These are phyloP conservation scores for Narcine bancroftii DNA, from an alignment of 2,113 vertebrate genomes.

Conservation along the genomic window DNA sequence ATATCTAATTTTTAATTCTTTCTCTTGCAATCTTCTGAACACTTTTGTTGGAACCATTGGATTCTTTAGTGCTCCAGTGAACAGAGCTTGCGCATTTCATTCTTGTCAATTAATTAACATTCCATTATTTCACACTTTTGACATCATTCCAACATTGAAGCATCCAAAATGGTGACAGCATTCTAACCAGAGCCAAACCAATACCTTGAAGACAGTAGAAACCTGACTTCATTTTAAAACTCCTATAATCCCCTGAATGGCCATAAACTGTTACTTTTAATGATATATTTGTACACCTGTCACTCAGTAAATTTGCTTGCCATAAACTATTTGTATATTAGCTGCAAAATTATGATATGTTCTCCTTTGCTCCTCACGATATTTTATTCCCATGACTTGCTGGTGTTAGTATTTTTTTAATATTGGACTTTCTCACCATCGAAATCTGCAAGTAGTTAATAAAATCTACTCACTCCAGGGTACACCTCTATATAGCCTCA, in stretches of 20 bases:
- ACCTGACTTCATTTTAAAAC: background rate
- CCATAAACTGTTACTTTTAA: background rate
- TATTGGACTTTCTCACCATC: background rate
- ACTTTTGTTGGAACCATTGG: background rate
- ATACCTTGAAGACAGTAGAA: background rate
- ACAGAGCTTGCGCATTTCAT: background rate
- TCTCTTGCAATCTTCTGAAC: background rate
- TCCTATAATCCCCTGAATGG: background rate
- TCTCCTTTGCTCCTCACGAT: background rate
- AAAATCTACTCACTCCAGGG: background rate
- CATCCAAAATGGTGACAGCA: background rate
- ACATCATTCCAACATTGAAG: background rate
- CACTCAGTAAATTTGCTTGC: background rate
- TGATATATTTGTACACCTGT: no score
- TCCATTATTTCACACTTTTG: background rate
- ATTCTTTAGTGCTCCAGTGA: background rate
- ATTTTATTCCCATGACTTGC: background rate
- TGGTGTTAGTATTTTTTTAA: background rate
- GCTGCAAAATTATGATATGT: background rate
- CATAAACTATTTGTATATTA: background rate
- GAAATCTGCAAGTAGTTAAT: no score
- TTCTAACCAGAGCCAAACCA: background rate
- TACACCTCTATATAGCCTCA: background rate
- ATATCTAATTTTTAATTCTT: background rate
- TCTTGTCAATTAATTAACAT: background rate